These are phyloP conservation scores for Ctenoplectra terminalis DNA, from an alignment of 1,140 invertebrate species.

Conservation along the genomic window DNA sequence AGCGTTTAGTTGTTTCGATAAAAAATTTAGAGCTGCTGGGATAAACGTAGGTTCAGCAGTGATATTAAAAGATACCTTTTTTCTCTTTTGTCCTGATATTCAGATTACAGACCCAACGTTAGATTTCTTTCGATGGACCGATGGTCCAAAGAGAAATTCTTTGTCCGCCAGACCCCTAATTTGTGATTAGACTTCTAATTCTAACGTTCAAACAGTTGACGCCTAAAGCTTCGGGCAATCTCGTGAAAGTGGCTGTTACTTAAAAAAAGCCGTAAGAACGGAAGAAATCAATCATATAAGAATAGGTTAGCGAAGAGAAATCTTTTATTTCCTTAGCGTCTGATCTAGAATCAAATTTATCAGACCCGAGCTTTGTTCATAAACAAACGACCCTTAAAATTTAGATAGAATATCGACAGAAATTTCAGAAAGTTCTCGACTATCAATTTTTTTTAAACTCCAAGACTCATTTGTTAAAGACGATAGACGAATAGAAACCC, in stretches of 20 bases:
- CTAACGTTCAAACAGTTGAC: not conserved
- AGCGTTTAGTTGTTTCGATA: too few relatives aligned
- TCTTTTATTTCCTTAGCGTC: not conserved
- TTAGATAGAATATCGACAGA: too few relatives aligned
- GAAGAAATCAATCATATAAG: not conserved
- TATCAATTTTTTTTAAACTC: not conserved
- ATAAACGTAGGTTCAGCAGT: too few relatives aligned
- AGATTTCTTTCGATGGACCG: not conserved
- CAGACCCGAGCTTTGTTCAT: too few relatives aligned
- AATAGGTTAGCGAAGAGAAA: not conserved
- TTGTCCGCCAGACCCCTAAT: not conserved
- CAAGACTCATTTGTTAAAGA: not conserved
- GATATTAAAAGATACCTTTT: too few relatives aligned
- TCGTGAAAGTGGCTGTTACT: slow-evolving; percentile 10
- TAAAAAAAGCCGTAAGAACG: not conserved
- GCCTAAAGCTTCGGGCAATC: not conserved
- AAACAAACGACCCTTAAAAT: too few relatives aligned
- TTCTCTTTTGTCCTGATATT: too few relatives aligned
- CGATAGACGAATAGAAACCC: not conserved
- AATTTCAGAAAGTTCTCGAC: not conserved
- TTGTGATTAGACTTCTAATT: not conserved
- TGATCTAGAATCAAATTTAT: not conserved
- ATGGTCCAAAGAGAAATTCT: not conserved
- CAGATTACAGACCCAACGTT: not conserved
- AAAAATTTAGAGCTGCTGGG: too few relatives aligned